Percentiles rank a stretch among this genome's conserved stretches.
phyloP scores from a whole-genome alignment of 2,113 vertebrate species.

The Gobius niger region DNA sequence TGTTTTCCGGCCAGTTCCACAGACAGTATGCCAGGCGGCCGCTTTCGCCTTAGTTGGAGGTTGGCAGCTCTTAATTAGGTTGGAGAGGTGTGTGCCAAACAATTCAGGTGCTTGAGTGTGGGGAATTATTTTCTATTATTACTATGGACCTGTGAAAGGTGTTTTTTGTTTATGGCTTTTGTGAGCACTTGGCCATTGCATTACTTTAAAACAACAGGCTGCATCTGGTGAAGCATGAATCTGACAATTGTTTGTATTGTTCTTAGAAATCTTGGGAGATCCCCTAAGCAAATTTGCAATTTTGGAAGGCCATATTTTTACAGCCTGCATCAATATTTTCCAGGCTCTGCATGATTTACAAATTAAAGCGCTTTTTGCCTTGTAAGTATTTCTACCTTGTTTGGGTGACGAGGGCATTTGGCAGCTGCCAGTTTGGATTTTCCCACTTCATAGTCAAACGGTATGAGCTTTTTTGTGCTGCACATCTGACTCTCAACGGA shows the following conservation, averaged over 20 bases:
- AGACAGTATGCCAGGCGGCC: slow-evolving; percentile 35
- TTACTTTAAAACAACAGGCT: slow-evolving; percentile 23
- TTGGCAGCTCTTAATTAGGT: slow-evolving; percentile 45
- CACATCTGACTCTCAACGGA: slow-evolving; percentile 45
- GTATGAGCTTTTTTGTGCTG: slow-evolving; percentile 45
- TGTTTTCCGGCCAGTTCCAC: slow-evolving; percentile 40
- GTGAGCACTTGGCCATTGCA: slow-evolving; percentile 27
- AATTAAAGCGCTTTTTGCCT: slow-evolving; percentile 22
- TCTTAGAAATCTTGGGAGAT: slow-evolving; percentile 21
- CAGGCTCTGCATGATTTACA: slow-evolving; percentile 47
- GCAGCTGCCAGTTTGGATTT: slow-evolving; percentile 47
- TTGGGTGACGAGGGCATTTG: slow-evolving; percentile 26
- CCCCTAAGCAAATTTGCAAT: slow-evolving; percentile 21
- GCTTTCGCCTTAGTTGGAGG: slow-evolving; percentile 37
- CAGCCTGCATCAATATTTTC: slow-evolving; percentile 34
- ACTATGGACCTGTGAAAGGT: slow-evolving; percentile 16
- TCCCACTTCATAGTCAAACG: slow-evolving; percentile 25
- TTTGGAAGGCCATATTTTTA: slow-evolving; percentile 36
- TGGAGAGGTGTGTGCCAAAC: slow-evolving; percentile 30
- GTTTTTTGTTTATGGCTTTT: slow-evolving; percentile 28
- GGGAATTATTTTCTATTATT: background rate
- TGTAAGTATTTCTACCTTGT: slow-evolving; percentile 28
- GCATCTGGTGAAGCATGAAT: slow-evolving; percentile 24
- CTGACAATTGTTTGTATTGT: slow-evolving; percentile 25
- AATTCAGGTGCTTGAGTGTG: slow-evolving; percentile 23